Evolutionary conservation across 1,140 invertebrate species (phyloP).

Genomic region (Pectinophora gossypiella): DNA sequence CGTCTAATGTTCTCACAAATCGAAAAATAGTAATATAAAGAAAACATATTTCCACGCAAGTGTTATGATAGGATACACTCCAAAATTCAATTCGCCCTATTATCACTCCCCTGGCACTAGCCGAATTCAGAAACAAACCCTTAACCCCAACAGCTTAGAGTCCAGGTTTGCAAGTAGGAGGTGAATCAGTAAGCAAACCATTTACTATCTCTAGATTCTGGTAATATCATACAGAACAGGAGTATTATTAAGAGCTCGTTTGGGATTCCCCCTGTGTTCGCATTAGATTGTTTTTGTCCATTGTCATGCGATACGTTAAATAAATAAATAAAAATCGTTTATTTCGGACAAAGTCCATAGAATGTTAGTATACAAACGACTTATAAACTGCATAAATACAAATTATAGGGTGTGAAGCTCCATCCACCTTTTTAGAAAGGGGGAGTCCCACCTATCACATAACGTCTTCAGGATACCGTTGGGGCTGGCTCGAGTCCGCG

Average conservation of each 20-base stretch:
- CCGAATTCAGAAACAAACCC: conserved; percentile 4
- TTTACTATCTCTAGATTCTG: conserved; percentile 40
- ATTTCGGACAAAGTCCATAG: too few relatives aligned
- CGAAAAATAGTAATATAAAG: background rate
- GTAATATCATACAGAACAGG: conserved; percentile 43
- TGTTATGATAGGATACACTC: conserved; percentile 23
- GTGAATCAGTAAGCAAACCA: conserved; percentile 34
- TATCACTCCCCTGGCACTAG: conserved; percentile 12
- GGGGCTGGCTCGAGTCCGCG: too few relatives aligned
- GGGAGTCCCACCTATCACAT: too few relatives aligned
- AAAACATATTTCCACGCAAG: conserved; percentile 30
- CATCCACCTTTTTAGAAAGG: too few relatives aligned
- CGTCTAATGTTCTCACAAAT: background rate
- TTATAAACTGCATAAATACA: too few relatives aligned
- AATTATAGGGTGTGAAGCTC: too few relatives aligned
- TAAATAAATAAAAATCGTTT: too few relatives aligned
- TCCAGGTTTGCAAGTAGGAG: conserved; percentile 9
- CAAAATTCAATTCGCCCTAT: conserved; percentile 36
- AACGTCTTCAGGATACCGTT: too few relatives aligned
- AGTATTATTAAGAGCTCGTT: conserved; percentile 64
- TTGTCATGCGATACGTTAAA: background rate
- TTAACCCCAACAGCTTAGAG: conserved; percentile 10
- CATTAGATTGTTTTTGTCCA: conserved; percentile 1
- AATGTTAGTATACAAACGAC: too few relatives aligned
- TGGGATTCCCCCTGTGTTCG: conserved; percentile 55